Evolutionary conservation across 92 coral and sea anemone species (phyloP), one percentile per base, ranked within the genome.

Genomic region (Desmophyllum pertusum): DNA sequence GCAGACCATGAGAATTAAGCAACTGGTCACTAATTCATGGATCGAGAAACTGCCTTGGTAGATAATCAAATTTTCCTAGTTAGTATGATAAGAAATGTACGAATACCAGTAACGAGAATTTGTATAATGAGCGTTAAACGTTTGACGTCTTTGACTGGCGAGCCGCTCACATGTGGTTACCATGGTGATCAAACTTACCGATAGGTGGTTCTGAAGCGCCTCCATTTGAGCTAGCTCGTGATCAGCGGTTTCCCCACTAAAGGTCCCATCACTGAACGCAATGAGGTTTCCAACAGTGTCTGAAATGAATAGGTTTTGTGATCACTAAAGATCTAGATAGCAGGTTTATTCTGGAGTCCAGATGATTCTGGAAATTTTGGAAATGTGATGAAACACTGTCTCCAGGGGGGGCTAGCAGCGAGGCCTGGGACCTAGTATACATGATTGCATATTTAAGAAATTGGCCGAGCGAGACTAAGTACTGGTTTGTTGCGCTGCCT

Each of bases 211-310:
- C 15, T n/a, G 84, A 37, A 41, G 75, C 25, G 17, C 48, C 70
- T 51, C 55, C 51, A 46, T 30, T 39, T 42, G 46, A 30, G 37
- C 0, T 36, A 18, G 18, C 37, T 64, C 79, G 6, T 46, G 76
- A 33, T 75, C 85, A 67, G 59, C 39, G 11, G 61, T 38, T 3
- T 48, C 79, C 10, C 52, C 79, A 31, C 85, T 72, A 25, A 67
- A 70, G 13, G 93, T 77, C 4, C 84, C 79, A 62, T 90, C 86
- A 45, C 93, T 90, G 17, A 90, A 90, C 0, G 68, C n/a, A 59
- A 90, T 90, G 2, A 90, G 83, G 53, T 90, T 90, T 37, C 83
- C 90, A 63, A 78, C 78, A 50, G 86, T 74, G 48, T 84, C 93
- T 90, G 63, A 31, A 74, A 46, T 5, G 37, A 21, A 38, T 17